These are phyloP conservation scores for Sparidentex hasta DNA, from an alignment of 2,797 vertebrate species.

Conservation along the genomic window DNA sequence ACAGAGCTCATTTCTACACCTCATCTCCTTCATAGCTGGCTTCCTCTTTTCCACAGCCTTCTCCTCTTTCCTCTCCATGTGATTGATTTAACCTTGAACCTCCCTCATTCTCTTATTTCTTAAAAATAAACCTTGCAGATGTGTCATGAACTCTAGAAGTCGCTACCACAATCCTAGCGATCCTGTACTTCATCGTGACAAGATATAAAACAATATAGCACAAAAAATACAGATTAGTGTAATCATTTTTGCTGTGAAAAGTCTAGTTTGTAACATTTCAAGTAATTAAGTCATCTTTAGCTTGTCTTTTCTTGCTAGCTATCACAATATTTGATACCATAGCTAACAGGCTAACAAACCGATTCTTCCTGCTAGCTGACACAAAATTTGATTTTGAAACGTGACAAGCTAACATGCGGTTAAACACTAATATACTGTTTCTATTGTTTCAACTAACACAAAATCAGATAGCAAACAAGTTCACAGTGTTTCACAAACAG, in stretches of 20 bases:
- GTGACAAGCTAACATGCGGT: too few relatives aligned
- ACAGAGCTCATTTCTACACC: conserved; percentile 56
- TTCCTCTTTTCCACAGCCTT: conserved; percentile 6
- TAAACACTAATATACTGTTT: too few relatives aligned
- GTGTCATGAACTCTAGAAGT: neutral
- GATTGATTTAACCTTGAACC: neutral
- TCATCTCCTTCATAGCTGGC: conserved; percentile 36
- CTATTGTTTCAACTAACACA: too few relatives aligned
- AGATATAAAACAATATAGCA: conserved; percentile 2
- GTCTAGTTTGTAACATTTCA: neutral
- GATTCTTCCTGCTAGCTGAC: neutral
- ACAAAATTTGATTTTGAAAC: too few relatives aligned
- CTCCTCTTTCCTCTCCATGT: neutral
- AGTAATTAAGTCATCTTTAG: neutral
- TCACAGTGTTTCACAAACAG: too few relatives aligned
- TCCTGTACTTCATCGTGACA: neutral
- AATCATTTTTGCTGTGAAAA: neutral
- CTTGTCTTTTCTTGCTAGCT: neutral
- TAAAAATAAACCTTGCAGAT: neutral
- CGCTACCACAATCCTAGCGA: neutral
- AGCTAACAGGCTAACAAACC: neutral
- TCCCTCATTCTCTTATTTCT: neutral
- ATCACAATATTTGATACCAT: neutral
- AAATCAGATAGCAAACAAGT: too few relatives aligned
- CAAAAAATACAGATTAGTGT: neutral